Evolutionary conservation across 1,140 invertebrate species (phyloP), one percentile per base, ranked within the genome.

Genomic region (Prorops nasuta): DNA sequence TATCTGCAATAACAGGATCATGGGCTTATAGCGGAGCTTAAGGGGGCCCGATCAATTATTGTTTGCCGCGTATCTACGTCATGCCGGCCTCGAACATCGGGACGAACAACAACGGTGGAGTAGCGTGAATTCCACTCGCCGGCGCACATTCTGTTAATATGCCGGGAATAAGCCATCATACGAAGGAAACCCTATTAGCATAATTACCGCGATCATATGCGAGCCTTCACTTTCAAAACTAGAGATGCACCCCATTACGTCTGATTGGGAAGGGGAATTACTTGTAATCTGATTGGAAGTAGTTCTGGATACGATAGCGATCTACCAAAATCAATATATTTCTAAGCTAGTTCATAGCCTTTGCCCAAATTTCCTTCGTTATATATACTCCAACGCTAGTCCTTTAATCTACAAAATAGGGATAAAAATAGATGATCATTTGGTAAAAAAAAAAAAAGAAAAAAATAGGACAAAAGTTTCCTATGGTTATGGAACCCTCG

Each of bases 1-100:
- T 62, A 62, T 62, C 60, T 47, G 54, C 56, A 64, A 62, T 63
- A 63, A 64, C 61, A 64, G 61, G 56, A 64, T 63, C 61, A 62
- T 49, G 51, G 50, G 61, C 60, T 64, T 64, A 64, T 52, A 60
- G 48, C 21, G 50, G 39, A 60, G 61, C 60, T 64, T 60, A 28
- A 62, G 58, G 44, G 60, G 60, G 46, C 56, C 54, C 61, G 60
- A 64, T 64, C 61, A 64, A 64, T 64, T 64, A 64, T 64, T 62
- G 60, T 62, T 62, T 60, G 56, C 56, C 51, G 54, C 53, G 60
- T 64, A 64, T 64, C 61, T 64, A 60, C 61, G 60, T 64, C 61
- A 64, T 42, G 60, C 56, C 51, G 56, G 46, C 28, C 47, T 35
- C 31, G 35, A 61, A 53, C 51, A 44, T 48, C 47, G 41, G 18